Conservation (phyloP, 2,113 vertebrate genomes). For the Hystrix cristata region DNA sequence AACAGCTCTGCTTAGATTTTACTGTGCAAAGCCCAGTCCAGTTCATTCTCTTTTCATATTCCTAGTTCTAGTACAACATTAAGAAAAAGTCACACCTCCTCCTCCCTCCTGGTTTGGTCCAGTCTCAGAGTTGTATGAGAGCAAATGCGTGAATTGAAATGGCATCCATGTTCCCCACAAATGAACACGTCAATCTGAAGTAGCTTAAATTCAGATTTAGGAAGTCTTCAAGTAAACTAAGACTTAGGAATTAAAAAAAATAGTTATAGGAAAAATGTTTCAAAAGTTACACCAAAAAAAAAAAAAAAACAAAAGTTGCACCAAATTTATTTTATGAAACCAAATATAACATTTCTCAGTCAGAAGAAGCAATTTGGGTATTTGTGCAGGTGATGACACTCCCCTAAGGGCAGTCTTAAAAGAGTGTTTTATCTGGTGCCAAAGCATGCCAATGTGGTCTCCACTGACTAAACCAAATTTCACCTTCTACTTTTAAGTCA, state of each 20-base stretch:
- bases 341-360: background rate
- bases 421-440: background rate
- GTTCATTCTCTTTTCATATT: background rate
- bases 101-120: background rate
- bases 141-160: background rate
- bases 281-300: background rate
- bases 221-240: background rate
- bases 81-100: background rate
- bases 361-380: background rate
- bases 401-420: background rate
- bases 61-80: background rate
- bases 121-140: background rate
- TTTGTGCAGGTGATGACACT: background rate
- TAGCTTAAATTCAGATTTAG: background rate
- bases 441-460: background rate
- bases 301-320: background rate
- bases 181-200: background rate
- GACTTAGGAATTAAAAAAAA: background rate
- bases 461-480: background rate
- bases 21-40: background rate
- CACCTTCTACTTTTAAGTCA: background rate
- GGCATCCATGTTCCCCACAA: background rate
- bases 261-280: background rate
- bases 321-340: background rate
- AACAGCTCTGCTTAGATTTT: background rate